These are phyloP conservation scores for Esperia sulphurella DNA, from an alignment of 2,888 invertebrate genomes.

Conservation along the genomic window DNA sequence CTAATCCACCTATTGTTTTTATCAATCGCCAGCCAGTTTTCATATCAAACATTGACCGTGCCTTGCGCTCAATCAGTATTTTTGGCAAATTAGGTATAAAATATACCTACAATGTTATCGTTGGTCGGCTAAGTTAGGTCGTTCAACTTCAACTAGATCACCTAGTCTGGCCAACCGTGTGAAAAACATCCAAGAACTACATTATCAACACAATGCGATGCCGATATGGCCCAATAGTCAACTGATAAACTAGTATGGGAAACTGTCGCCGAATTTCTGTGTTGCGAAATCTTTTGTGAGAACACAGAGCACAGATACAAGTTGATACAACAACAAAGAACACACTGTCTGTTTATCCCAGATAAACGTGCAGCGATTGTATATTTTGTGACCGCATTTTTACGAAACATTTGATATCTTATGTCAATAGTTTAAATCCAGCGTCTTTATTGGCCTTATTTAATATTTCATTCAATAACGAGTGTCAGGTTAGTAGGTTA, in stretches of 20 bases:
- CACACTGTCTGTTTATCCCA: slow-evolving; percentile 24
- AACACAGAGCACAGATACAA: slow-evolving; percentile 11
- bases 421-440: background rate
- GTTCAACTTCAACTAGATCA: slow-evolving; percentile 54
- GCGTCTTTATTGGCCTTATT: background rate
- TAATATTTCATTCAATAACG: background rate
- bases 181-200: slow-evolving; percentile 42
- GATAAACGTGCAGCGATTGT: slow-evolving; percentile 14
- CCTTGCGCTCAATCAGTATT: slow-evolving; percentile 12
- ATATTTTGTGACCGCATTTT: slow-evolving; percentile 5
- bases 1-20: background rate
- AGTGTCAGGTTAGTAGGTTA: slow-evolving; percentile 5
- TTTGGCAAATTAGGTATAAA: slow-evolving; percentile 38
- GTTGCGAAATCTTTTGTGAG: slow-evolving; percentile 42
- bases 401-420: slow-evolving; percentile 1
- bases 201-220: slow-evolving; percentile 38
- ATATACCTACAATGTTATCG: slow-evolving; percentile 23
- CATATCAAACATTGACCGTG: slow-evolving; percentile 47
- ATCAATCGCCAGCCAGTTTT: background rate
- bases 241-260: slow-evolving; percentile 49
- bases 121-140: slow-evolving; percentile 42
- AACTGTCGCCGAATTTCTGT: slow-evolving; percentile 33
- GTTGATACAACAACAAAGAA: slow-evolving; percentile 30
- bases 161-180: slow-evolving; percentile 43
- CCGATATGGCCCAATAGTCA: slow-evolving; percentile 46